Evolutionary conservation across 2,888 invertebrate genomes (phyloP).

Genomic region (Amphimallon solstitiale): DNA sequence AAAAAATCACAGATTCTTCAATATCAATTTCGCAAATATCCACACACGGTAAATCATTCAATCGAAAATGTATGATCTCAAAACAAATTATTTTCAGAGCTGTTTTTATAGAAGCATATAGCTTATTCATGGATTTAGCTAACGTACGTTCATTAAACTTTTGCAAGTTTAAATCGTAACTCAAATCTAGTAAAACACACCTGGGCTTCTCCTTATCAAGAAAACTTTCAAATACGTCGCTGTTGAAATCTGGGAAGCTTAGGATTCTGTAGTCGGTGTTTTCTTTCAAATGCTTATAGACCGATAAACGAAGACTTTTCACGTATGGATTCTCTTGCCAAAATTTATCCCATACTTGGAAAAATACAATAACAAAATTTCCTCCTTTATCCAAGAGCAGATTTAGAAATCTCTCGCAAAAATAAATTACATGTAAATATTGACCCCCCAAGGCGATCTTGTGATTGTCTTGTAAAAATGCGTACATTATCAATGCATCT

Average conservation of each 20-base stretch:
- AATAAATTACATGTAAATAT: constrained; percentile 33
- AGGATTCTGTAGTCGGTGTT: constrained; percentile 24
- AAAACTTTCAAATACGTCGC: not conserved
- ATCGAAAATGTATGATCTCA: constrained; percentile 22
- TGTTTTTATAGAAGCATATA: not conserved
- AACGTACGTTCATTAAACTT: constrained; percentile 6
- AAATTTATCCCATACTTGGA: constrained; percentile 21
- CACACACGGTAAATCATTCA: constrained; percentile 31
- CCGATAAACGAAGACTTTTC: constrained; percentile 20
- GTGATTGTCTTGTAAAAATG: constrained; percentile 33
- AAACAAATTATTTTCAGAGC: constrained; percentile 14
- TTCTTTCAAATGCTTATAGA: constrained; percentile 30
- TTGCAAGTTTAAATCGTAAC: constrained; percentile 6
- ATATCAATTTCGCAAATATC: constrained; percentile 24
- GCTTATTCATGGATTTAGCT: not conserved
- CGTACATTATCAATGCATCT: constrained; percentile 30
- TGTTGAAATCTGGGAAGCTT: constrained; percentile 4
- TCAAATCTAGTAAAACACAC: constrained; percentile 31
- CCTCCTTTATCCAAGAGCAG: constrained; percentile 29
- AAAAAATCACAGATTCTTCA: constrained; percentile 21
- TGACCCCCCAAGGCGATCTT: constrained; percentile 28
- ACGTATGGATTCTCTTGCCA: constrained; percentile 30
- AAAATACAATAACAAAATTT: constrained; percentile 34
- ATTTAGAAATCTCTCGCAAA: constrained; percentile 36
- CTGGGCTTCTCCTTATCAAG: constrained; percentile 20